Evolutionary conservation across 1,140 invertebrate species (phyloP).

Genomic region (Eurosta solidaginis): DNA sequence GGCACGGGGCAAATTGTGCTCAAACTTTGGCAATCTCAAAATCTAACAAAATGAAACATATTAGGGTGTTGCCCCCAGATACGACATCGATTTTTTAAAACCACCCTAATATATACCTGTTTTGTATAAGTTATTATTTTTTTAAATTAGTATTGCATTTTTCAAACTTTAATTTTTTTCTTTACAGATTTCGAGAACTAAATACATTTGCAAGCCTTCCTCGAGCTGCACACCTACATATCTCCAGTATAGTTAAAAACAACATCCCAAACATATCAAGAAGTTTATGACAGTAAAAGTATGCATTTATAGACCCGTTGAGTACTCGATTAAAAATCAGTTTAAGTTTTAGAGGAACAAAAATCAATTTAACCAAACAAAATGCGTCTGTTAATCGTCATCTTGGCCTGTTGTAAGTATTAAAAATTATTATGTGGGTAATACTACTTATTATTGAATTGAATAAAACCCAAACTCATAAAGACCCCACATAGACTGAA

Average conservation of each 20-base stretch:
- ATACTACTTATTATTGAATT: background rate
- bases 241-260: background rate
- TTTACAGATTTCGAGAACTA: background rate
- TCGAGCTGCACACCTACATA: background rate
- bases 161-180: too few species aligned
- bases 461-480: too few species aligned
- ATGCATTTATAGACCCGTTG: background rate
- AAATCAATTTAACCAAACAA: conserved; percentile 6
- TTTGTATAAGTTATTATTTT: too few species aligned
- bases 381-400: conserved; percentile 33
- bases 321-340: background rate
- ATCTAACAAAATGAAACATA: too few species aligned
- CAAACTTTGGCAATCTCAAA: too few species aligned
- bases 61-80: too few species aligned
- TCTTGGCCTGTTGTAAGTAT: conserved; percentile 31
- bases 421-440: background rate
- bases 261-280: background rate
- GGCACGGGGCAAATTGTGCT: too few species aligned
- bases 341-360: background rate
- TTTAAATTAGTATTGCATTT: too few species aligned
- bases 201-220: background rate
- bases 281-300: background rate
- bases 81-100: too few species aligned
- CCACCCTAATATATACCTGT: too few species aligned
- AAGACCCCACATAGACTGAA: too few species aligned